These are phyloP conservation scores for Malurus splendens DNA, from an alignment of 2,797 vertebrate species.

Conservation along the genomic window DNA sequence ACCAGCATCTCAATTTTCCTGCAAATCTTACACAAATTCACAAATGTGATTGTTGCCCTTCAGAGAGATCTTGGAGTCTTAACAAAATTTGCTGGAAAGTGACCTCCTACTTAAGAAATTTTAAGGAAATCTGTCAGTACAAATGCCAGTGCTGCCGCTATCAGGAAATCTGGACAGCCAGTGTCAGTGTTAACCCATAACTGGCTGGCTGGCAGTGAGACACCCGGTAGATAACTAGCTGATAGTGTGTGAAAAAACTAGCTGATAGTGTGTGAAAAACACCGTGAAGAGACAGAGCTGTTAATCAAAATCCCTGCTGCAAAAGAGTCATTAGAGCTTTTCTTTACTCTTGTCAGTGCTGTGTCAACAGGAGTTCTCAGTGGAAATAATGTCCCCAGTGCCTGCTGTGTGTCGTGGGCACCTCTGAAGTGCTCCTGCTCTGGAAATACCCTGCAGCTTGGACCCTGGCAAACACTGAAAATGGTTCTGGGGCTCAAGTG, in stretches of 20 bases:
- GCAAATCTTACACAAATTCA: not conserved
- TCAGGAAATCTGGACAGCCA: not conserved
- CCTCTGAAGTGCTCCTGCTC: not conserved
- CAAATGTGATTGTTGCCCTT: not conserved
- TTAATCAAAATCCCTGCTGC: not conserved
- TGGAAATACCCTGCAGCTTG: not conserved
- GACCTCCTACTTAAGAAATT: not conserved
- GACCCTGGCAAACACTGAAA: not conserved
- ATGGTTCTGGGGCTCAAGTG: fast-evolving
- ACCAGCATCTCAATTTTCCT: not conserved
- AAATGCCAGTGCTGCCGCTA: not conserved
- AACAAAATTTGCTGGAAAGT: not conserved
- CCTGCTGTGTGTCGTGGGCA: not conserved
- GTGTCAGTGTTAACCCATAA: not conserved
- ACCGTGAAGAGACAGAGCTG: not conserved
- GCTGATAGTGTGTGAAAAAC: not conserved
- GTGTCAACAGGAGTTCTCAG: not conserved
- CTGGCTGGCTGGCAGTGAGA: not conserved
- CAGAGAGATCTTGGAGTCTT: not conserved
- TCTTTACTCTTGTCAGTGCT: not conserved
- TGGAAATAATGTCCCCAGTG: not conserved
- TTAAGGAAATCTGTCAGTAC: too few relatives aligned
- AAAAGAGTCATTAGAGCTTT: not conserved
- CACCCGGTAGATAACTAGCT: not conserved
- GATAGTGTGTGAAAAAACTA: not conserved